These are phyloP conservation scores for Carassius gibelio DNA, from an alignment of 2,113 vertebrate genomes.

Conservation along the genomic window DNA sequence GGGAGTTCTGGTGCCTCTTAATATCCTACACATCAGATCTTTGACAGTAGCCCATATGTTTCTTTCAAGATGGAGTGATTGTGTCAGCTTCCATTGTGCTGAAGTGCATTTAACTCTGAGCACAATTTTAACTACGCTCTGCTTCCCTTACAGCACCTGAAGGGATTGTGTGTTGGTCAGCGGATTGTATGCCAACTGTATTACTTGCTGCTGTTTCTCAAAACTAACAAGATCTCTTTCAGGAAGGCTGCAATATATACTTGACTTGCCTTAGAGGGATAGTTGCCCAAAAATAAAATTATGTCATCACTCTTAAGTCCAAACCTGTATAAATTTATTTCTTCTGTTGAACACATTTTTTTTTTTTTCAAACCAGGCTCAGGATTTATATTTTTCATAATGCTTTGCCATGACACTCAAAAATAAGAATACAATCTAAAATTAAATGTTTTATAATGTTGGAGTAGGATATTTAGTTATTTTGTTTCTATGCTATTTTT, in stretches of 20 bases:
- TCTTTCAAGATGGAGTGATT: not conserved
- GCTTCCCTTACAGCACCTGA: not conserved
- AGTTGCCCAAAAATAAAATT: not conserved
- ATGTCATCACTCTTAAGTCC: no score
- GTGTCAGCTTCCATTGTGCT: not conserved
- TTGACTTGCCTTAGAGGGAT: conserved; percentile 3
- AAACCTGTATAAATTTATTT: not conserved
- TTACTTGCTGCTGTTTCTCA: not conserved
- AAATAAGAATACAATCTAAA: no score
- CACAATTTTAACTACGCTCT: not conserved
- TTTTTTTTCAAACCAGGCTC: no score
- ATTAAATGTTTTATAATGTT: no score
- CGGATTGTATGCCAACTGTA: not conserved
- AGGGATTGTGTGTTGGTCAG: not conserved
- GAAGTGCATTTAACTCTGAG: not conserved
- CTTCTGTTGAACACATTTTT: not conserved
- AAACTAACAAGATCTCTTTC: conserved; percentile 5
- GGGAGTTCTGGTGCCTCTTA: conserved; percentile 19
- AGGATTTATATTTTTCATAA: no score
- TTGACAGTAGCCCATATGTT: conserved; percentile 6
- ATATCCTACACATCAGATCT: not conserved
- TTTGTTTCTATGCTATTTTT: no score
- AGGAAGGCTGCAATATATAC: conserved; percentile 23
- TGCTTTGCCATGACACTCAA: no score
- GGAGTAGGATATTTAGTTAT: no score